Evolutionary conservation across 2,888 invertebrate species (phyloP), one percentile per base, ranked within the genome.

Genomic region (Mesorhabditis sp.): DNA sequence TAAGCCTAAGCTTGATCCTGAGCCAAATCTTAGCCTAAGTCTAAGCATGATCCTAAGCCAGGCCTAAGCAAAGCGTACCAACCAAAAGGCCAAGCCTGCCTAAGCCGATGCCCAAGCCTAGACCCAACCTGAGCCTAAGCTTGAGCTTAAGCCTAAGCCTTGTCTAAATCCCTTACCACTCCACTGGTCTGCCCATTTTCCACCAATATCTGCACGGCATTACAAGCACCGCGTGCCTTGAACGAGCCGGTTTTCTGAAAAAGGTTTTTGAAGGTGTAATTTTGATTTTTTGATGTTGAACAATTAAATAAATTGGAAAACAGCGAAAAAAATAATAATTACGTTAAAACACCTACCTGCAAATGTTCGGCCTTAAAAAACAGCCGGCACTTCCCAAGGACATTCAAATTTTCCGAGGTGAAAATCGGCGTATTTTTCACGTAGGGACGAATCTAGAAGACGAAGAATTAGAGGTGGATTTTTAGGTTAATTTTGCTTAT

Each of bases 171-270:
- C 28, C 28, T 28, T 28, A 78, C 78, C 66, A 78, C 77, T 66
- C 80, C 78, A 6, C 62, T 68, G 4, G 69, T 71, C 41, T 61
- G 64, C 7, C 67, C 67, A 44, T 69, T 15, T 42, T 76, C 72
- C 63, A 75, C 76, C 28, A 76, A 69, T 62, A 72, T 45, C 28
- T 71, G 61, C 2, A 75, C 83, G 50, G 85, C 84, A 76, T 86
- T 85, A 43, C 82, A 72, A 4, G 86, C 86, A 5, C 86, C 86
- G 5, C 86, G 73, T 10, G 83, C 82, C 75, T 86, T 86, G 77
- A 86, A 86, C 62, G 85, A 81, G 7, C 86, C 86, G 6, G 86
- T 86, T 74, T 86, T 86, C 74, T 86, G 86, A 5, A 86, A 73
- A 73, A 83, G 81, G 68, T 86, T 50, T 50, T 50, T 50, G 58